Percentiles rank a stretch among this genome's conserved stretches.
Conservation (phyloP, 2,797 vertebrate genomes). For the Tragelaphus oryx region DNA sequence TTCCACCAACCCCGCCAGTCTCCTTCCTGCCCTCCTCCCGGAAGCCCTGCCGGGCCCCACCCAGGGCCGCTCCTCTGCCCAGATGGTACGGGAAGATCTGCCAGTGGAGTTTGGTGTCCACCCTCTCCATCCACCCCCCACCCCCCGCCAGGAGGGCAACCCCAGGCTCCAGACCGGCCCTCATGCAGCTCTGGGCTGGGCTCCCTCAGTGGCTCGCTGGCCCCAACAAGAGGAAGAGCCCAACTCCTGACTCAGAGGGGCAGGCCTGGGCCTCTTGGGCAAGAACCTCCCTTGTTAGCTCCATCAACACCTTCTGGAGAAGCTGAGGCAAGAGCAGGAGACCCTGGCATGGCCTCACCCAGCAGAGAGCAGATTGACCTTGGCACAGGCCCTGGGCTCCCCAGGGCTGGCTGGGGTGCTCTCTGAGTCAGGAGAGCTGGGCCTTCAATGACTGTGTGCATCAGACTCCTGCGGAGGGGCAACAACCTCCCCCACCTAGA, state of each 20-base stretch:
- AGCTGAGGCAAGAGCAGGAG: neutral
- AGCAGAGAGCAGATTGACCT: neutral
- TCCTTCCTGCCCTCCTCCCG: neutral
- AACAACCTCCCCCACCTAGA: accelerated
- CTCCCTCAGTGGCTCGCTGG: accelerated
- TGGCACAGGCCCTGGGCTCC: neutral
- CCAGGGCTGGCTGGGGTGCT: neutral
- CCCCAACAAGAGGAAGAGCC: neutral
- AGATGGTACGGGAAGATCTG: neutral
- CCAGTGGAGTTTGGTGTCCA: neutral
- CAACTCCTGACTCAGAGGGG: too few relatives aligned
- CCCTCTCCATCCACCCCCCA: neutral
- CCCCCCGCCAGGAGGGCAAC: neutral
- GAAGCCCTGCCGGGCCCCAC: neutral
- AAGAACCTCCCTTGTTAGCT: neutral
- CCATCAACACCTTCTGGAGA: neutral
- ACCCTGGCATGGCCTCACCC: too few relatives aligned
- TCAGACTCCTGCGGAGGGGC: neutral
- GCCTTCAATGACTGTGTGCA: neutral
- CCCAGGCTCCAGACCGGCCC: neutral
- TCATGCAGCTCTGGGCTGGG: accelerated
- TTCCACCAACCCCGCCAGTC: accelerated
- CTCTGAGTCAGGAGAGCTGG: neutral
- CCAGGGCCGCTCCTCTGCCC: neutral
- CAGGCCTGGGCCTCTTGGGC: neutral